phyloP scores from a whole-genome alignment of 2,113 vertebrate species.

The Vimba vimba region DNA sequence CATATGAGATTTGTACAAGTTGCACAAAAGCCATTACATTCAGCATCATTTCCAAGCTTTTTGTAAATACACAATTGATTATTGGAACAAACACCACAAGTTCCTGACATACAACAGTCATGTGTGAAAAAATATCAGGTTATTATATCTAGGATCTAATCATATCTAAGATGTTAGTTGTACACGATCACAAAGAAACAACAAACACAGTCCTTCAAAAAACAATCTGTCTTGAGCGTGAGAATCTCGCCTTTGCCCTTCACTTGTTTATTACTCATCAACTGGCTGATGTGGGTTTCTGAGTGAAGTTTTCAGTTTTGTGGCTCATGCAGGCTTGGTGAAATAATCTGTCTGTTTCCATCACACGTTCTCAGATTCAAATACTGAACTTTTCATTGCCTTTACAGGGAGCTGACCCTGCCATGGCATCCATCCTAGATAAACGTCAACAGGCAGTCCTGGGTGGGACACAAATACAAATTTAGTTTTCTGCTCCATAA shows the following conservation, averaged over 20 bases:
- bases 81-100: neutral
- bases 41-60: neutral
- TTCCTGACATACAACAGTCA: neutral
- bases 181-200: neutral
- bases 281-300: neutral
- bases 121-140: neutral
- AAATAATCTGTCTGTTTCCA: conserved; percentile 16
- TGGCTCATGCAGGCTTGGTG: neutral
- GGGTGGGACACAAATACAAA: conserved; percentile 37
- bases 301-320: neutral
- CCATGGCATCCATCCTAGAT: conserved; percentile 1
- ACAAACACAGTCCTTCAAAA: neutral
- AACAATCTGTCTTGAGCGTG: neutral
- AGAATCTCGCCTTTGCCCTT: conserved; percentile 1
- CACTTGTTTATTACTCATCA: neutral
- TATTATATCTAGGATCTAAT: too few relatives aligned
- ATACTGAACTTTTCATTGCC: conserved; percentile 27
- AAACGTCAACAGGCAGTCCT: neutral
- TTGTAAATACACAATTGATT: neutral
- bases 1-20: neutral
- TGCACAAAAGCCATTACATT: neutral
- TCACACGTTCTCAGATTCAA: conserved; percentile 27
- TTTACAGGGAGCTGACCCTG: conserved; percentile 29
- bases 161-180: neutral
- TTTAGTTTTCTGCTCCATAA: conserved; percentile 32